Conservation (phyloP, 2,113 vertebrate species). For the Silurus meridionalis region DNA sequence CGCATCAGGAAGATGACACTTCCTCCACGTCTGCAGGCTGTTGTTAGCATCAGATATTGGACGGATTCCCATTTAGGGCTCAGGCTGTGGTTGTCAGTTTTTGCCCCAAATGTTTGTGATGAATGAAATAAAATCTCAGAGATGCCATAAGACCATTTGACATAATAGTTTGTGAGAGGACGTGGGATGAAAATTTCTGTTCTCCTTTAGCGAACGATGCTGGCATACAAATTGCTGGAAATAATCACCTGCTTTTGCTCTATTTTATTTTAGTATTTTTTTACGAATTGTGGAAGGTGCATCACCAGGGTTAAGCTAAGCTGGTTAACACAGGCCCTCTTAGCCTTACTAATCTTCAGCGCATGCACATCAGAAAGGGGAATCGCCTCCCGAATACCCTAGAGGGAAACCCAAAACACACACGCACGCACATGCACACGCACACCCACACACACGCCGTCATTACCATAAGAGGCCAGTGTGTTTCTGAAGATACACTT, state of each 20-base stretch:
- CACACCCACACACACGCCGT: slow-evolving; percentile 50
- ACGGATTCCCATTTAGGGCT: slow-evolving; percentile 77
- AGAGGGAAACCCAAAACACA: slow-evolving; percentile 53
- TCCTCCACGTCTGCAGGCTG: slow-evolving; percentile 64
- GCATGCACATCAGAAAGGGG: slow-evolving; percentile 47
- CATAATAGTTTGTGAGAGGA: slow-evolving; percentile 70
- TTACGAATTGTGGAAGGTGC: not conserved
- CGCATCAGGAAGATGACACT: slow-evolving; percentile 70
- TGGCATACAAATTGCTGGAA: slow-evolving; percentile 11
- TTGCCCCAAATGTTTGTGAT: slow-evolving; percentile 71
- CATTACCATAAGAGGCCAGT: slow-evolving; percentile 83
- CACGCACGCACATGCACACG: slow-evolving; percentile 31
- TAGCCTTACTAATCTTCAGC: slow-evolving; percentile 59
- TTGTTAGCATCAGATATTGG: slow-evolving; percentile 76
- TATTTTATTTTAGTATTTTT: not conserved
- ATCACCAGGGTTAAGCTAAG: slow-evolving; percentile 37
- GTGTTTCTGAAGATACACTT: slow-evolving; percentile 83
- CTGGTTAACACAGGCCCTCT: slow-evolving; percentile 41
- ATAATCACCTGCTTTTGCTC: not conserved
- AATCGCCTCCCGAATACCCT: slow-evolving; percentile 47
- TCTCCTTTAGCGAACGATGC: slow-evolving; percentile 15
- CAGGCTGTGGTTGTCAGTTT: slow-evolving; percentile 77
- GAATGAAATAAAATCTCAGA: slow-evolving; percentile 76
- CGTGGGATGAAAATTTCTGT: slow-evolving; percentile 31
- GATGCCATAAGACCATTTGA: slow-evolving; percentile 69